Base-by-base conservation (phyloP, 1,140 invertebrate genomes). In the Calliphora vicina region DNA sequence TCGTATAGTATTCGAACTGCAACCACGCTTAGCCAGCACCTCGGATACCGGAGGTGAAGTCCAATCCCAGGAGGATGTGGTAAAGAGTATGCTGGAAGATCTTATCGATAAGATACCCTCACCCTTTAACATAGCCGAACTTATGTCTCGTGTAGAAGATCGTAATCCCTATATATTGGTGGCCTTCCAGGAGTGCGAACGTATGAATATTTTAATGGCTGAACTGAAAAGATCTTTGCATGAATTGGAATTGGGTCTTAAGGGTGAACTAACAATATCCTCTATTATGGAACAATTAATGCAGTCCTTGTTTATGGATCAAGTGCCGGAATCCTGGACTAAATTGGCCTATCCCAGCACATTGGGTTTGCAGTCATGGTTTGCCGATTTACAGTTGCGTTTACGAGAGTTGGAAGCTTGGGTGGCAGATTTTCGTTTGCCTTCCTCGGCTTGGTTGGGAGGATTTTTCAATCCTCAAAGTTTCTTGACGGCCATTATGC, bases 391-490 rank as follows among this genome's bases (percentile, higher is more conserved):
- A 26, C 92, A 97, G 50, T 91, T 94, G 17, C 91, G 98, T 84
- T 92, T 97, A 15, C 93, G 93, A 86, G 96, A 97, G 89, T 90
- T 98, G 2, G 94, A 96, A 85, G 92, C 91, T 45, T 97, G 96
- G 97, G 93, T 94, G 20, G 90, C 92, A 1, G 96, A 97, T 89
- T 97, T 97, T 90, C 93, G 92, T 50, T 91, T 97, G 72, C 97
- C 97, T 0, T 91, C 96, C 0, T 94, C 97, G 0, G 94, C 98
- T 25, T 99, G 97, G 97, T 91, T 99, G 27, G 96, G 94, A 12
- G 97, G 97, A 23, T 97, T 99, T 90, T 99, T 99, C 91, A 99
- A 99, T 91, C 98, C 98, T 0, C 97, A 99, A 91, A 98, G 97
- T 15, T 98, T 99, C 90, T 92, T 99, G 10, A 99, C 97, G 0